Base-by-base conservation (phyloP, 30 jellyfish, hydroid and myxozoan genomes). In the Hydra vulgaris region DNA sequence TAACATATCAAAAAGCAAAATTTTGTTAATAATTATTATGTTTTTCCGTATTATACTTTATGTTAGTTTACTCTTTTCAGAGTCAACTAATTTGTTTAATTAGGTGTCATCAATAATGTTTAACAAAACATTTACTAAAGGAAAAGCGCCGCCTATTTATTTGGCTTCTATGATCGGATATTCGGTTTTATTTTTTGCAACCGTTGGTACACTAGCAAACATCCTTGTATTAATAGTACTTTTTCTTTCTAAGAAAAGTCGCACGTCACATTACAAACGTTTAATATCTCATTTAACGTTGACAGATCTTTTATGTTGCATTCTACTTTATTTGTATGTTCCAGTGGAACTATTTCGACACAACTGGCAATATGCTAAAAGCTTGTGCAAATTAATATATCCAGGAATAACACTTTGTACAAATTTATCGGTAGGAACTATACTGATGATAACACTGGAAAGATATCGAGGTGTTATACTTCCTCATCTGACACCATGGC, bases 371-470 rank as follows among this genome's bases (percentile, higher is more conserved):
- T 79, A 79, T 54, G 7, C 72, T 8, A 25, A 79, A n/a, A 27
- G 7, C 17, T 7, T 21, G 15, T 79, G 86, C 21, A 56, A 79
- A 23, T 21, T 79, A 66, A 22, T 79, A 7, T 79, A 79, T 26
- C 86, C 86, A 19, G 27, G 82, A 8, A 79, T 79, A 7, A 54
- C 86, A 7, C n/a, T 79, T 66, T 25, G 24, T 68, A 79, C 83
- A 25, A 79, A 79, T 66, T 23, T 79, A 4, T 27, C 86, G 17
- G 66, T 66, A 54, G 86, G 86, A 19, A 79, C 86, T 8, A 79
- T 79, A 24, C 23, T 79, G 19, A 79, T 79, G 8, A 79, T 79
- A 27, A 19, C 86, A 8, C 22, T 54, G 18, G 82, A 79, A 23
- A 72, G 86, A 15, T 79, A 7, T 53, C 15, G 86, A 79, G 86